A percentile compares a stretch with the other conserved stretches of the same genome.
Conservation (phyloP, 2,797 vertebrate genomes). For the Loriculus beryllinus region DNA sequence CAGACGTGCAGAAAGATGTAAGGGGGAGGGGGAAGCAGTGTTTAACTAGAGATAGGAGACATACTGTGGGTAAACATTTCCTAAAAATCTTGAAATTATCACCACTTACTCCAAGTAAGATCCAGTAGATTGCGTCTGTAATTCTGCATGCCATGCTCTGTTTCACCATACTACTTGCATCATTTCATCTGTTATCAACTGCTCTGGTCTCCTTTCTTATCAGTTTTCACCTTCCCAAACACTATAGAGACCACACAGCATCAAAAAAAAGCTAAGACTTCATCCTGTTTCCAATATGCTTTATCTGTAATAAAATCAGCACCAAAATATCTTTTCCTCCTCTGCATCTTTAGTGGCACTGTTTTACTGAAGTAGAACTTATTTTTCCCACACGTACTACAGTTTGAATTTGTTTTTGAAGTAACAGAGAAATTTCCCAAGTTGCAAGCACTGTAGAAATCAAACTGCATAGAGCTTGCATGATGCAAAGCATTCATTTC, state of each 20-base stretch:
- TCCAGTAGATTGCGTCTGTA: background rate
- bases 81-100: background rate
- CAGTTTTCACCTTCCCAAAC: background rate
- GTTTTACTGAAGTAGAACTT: background rate
- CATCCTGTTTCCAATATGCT: background rate
- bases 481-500: background rate
- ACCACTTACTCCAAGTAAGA: background rate
- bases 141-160: accelerated
- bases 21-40: background rate
- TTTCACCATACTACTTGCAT: background rate
- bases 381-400: background rate
- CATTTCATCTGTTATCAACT: background rate
- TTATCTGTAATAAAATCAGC: background rate
- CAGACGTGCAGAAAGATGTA: background rate
- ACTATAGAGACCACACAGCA: background rate
- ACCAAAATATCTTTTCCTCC: background rate
- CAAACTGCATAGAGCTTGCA: background rate
- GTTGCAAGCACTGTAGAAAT: background rate
- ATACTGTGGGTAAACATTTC: background rate
- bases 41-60: background rate
- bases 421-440: background rate
- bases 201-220: background rate
- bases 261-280: background rate
- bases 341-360: background rate
- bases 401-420: background rate